Base-by-base conservation (phyloP, 2,888 invertebrate species). In the Drosophila lutescens region DNA sequence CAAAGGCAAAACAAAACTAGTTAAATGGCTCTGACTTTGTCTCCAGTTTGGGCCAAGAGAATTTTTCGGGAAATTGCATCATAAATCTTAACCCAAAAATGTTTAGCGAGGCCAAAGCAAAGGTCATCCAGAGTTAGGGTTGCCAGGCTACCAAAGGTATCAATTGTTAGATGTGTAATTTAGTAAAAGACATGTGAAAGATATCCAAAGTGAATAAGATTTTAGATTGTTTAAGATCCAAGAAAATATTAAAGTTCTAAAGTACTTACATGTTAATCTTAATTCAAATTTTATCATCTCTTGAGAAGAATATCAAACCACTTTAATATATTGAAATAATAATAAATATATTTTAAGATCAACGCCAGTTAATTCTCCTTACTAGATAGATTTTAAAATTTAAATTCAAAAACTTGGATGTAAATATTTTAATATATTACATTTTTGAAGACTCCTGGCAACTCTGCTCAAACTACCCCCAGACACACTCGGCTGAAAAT, bases 41-140 rank as follows among this genome's bases (percentile, higher is more conserved):
- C 68, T 66, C 67, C 41, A 44, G 20, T 32, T 46, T 23, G 23
- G 36, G 50, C 49, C 55, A 56, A 81, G 54, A 58, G 77, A 75
- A 68, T 59, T 76, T 78, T 74, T 83, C 26, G 57, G 76, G 63
- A 84, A 85, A 86, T 90, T 90, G 80, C 81, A 87, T 78, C 81
- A 85, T 90, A 90, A 90, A 90, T 90, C 88, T 87, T 77, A 61
- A 62, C 73, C 80, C 63, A 79, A 69, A 67, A 76, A 67, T 68
- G 50, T 49, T 81, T 61, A 61, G 54, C 60, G 68, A 81, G 46
- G 51, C 51, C 62, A 74, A 51, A 20, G 40, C 13, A 63, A 66
- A 80, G 84, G 77, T 68, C 81, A 78, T 49, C 50, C 59, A 41
- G 26, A 3, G 15, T 9, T 17, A 61, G 76, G 66, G 38, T 72